phyloP scores from a whole-genome alignment of 2,113 vertebrate species.

The Toxostoma redivivum region DNA sequence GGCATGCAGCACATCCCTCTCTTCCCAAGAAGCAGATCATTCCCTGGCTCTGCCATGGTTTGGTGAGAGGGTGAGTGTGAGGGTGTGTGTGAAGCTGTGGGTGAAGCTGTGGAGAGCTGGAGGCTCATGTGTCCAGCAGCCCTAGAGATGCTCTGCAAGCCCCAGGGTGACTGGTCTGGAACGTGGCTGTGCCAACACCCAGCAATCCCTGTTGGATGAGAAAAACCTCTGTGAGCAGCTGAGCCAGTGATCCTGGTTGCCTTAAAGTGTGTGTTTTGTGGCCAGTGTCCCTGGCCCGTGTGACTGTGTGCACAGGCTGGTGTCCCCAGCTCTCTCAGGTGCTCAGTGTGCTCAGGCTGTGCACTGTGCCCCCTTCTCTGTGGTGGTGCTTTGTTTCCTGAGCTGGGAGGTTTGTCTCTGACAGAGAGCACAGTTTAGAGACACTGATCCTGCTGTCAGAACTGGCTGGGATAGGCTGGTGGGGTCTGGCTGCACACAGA shows the following conservation, averaged over 20 bases:
- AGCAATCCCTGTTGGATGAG: neutral
- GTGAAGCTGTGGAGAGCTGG: neutral
- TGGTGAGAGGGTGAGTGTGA: neutral
- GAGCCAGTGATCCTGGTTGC: neutral
- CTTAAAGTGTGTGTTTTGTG: neutral
- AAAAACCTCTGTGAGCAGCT: neutral
- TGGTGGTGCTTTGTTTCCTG: neutral
- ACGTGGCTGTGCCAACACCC: rapidly evolving
- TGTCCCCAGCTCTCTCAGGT: neutral
- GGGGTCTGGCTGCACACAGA: neutral
- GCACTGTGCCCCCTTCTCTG: neutral
- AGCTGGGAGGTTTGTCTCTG: neutral
- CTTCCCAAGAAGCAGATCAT: rapidly evolving
- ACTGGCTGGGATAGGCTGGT: neutral
- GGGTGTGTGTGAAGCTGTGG: neutral
- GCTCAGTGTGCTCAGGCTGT: neutral
- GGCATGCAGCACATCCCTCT: neutral
- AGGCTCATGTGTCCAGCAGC: neutral
- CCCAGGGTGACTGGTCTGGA: rapidly evolving
- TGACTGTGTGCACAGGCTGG: neutral
- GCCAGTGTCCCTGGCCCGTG: neutral
- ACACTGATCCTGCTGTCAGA: neutral
- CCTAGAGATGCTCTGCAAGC: neutral
- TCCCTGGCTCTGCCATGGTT: neutral
- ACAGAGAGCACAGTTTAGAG: neutral